Base-by-base conservation (phyloP, 2,113 vertebrate species). In the Plotosus lineatus region DNA sequence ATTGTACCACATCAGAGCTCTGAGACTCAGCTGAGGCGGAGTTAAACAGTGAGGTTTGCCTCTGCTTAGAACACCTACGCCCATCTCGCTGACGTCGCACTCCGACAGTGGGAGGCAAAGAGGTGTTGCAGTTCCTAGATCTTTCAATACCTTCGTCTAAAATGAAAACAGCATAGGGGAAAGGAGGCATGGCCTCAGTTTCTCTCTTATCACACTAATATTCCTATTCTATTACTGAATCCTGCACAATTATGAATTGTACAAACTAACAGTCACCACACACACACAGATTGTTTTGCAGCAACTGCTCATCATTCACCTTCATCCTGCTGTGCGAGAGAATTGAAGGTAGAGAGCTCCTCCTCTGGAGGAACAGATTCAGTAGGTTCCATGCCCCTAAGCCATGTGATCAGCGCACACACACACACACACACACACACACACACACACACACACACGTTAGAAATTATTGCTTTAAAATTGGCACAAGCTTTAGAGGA, bases 61-160 rank as follows among this genome's bases (percentile, higher is more conserved):
- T 82, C 48, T 6, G 56, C 42, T 88, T 88, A 61, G 91, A 92
- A 9, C 86, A 79, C 68, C 88, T 88, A 72, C 83, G 85, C 28
- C 82, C 77, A 19, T 88, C 85, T 15, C 31, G 81, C 0, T 81
- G 83, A 38, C 88, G 88, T 26, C 91, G 87, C 63, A 87, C 89
- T 14, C 84, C 80, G 51, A 92, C 90, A 0, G 90, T 87, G 0
- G 88, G 51, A 0, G 92, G 92, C 79, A 93, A 63, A 0, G 42
- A 53, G 0, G 69, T 2, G 21, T 51, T 73, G 36, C 38, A 58
- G 26, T 78, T 79, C 66, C 10, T 42, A 2, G 9, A 36, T 14
- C n/a, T 50, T 28, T 31, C 21, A 10, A 42, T 15, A 53, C 23
- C 79, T 7, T 0, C 9, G 19, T 17, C 83, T 82, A 26, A 17